Evolutionary conservation across 1,140 invertebrate genomes (phyloP).

Genomic region (Amphibalanus amphitrite): DNA sequence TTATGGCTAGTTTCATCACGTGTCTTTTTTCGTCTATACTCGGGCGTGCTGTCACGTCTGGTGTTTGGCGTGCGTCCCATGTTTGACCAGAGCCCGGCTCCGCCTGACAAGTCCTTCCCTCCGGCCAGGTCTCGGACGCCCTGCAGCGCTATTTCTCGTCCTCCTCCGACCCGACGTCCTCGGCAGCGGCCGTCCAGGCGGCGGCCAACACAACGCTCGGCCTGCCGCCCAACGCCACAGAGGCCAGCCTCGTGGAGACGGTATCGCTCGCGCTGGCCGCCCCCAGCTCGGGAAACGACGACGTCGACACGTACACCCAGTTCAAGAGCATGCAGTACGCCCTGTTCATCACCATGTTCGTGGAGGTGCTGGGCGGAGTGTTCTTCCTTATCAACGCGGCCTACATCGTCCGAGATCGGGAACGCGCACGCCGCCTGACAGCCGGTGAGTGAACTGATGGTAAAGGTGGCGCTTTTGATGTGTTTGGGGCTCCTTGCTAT

Average conservation of each 20-base stretch:
- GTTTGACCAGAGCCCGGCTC: no score
- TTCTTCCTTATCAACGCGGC: conserved; percentile 79
- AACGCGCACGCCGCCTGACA: conserved; percentile 44
- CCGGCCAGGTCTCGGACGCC: conserved; percentile 16
- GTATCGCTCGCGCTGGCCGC: background rate
- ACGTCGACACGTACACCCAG: background rate
- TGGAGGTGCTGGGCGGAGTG: conserved; percentile 71
- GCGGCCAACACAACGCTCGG: conserved; percentile 6
- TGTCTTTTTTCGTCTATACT: no score
- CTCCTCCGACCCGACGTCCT: no score
- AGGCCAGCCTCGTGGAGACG: background rate
- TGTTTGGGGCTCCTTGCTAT: no score
- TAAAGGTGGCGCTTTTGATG: background rate
- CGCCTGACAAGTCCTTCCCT: background rate
- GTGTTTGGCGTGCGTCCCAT: no score
- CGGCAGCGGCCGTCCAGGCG: background rate
- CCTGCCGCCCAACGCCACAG: background rate
- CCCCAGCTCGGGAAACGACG: no score
- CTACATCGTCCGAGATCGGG: conserved; percentile 67
- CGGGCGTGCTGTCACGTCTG: no score
- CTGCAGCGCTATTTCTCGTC: conserved; percentile 13
- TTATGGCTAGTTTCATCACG: no score
- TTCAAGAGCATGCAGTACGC: conserved; percentile 60
- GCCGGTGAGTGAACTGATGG: conserved; percentile 21
- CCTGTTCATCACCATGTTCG: conserved; percentile 73